Percentiles rank a stretch among this genome's conserved stretches.
phyloP scores from a whole-genome alignment of 2,113 vertebrate species.

The Brevimyrus niger region DNA sequence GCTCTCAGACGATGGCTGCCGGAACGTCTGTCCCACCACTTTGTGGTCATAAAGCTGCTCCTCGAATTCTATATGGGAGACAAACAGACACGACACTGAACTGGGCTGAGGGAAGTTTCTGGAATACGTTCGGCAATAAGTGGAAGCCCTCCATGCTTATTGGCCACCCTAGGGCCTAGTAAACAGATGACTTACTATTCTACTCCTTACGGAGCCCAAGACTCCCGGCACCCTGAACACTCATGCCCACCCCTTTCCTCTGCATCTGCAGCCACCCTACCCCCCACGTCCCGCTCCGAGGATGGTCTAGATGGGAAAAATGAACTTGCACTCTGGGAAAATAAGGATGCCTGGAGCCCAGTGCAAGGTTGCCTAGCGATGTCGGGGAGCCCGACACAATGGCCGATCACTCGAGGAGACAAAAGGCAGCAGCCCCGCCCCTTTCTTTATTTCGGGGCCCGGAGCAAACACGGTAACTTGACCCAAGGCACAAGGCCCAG shows the following conservation, averaged over 20 bases:
- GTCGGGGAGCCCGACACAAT: constrained; percentile 16
- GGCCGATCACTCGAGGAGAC: constrained; percentile 11
- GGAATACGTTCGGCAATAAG: background rate
- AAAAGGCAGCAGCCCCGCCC: background rate
- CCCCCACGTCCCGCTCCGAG: background rate
- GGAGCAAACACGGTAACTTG: background rate
- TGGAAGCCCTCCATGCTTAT: background rate
- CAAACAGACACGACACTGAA: constrained; percentile 19
- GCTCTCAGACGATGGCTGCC: constrained; percentile 33
- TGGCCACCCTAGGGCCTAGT: background rate
- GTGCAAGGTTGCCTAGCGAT: constrained; percentile 23
- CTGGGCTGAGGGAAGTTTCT: background rate
- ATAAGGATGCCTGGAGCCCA: constrained; percentile 20
- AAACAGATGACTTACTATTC: constrained; percentile 1
- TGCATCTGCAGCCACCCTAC: background rate
- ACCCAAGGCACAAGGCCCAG: background rate
- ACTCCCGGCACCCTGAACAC: constrained; percentile 20
- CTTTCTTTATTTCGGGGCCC: background rate
- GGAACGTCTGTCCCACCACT: constrained; percentile 67
- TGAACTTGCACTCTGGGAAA: constrained; percentile 21
- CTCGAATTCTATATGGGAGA: constrained; percentile 56
- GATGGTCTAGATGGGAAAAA: background rate
- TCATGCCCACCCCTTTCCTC: background rate
- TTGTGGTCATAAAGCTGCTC: constrained; percentile 62
- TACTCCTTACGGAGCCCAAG: background rate